phyloP scores from a whole-genome alignment of 2,888 invertebrate species.

The Phrixothrix hirtus region DNA sequence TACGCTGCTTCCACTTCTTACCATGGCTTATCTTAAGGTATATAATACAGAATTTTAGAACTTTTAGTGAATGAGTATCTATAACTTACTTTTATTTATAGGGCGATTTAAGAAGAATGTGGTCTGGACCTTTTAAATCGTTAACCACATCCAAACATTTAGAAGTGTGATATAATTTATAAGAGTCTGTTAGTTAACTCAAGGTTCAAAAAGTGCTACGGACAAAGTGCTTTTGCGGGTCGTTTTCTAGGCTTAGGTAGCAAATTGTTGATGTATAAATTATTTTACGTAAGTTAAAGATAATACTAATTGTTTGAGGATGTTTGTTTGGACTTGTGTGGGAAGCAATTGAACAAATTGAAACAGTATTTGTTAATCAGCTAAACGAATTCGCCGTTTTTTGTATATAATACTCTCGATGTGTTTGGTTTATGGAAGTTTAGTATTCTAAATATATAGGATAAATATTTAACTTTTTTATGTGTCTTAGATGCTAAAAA shows the following conservation, averaged over 20 bases:
- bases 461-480: background rate
- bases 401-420: background rate
- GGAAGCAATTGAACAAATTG: background rate
- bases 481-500: background rate
- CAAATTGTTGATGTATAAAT: conserved; percentile 31
- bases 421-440: background rate
- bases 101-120: conserved; percentile 97
- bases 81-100: conserved; percentile 53
- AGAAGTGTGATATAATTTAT: conserved; percentile 68
- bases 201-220: too few species aligned
- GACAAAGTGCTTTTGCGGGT: conserved; percentile 19
- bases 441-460: background rate
- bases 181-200: too few species aligned
- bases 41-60: conserved; percentile 28
- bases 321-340: background rate
- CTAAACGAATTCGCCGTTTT: background rate
- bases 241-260: conserved; percentile 22
- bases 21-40: conserved; percentile 98
- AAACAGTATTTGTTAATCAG: background rate
- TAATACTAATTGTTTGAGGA: background rate
- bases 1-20: conserved; percentile 91
- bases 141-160: conserved; percentile 80
- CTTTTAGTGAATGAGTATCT: background rate
- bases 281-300: conserved; percentile 28
- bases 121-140: conserved; percentile 94